A percentile compares a stretch with the other conserved stretches of the same genome.
Conservation (phyloP, 2,797 vertebrate genomes). For the Tadarida brasiliensis region DNA sequence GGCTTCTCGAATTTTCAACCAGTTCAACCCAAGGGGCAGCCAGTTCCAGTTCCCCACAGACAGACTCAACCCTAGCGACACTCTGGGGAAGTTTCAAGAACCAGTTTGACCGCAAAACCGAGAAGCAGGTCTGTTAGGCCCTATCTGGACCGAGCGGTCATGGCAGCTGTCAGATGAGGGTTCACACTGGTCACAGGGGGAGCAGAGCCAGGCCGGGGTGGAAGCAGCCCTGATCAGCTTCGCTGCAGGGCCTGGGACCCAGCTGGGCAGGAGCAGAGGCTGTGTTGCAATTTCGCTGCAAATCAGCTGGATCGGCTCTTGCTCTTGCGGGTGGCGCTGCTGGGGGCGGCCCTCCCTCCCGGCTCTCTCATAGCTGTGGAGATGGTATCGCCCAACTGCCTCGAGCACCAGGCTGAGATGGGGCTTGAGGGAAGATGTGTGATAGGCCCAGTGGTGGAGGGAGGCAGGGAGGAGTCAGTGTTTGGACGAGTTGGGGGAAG, state of each 20-base stretch:
- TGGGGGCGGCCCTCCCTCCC: conserved; percentile 10
- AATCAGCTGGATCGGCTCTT: conserved; percentile 79
- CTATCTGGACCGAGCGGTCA: conserved; percentile 36
- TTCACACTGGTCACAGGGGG: conserved; percentile 54
- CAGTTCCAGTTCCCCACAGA: neutral
- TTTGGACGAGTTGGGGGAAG: neutral
- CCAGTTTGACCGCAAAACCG: conserved; percentile 29
- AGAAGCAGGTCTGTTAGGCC: conserved; percentile 16
- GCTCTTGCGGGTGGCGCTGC: conserved; percentile 68
- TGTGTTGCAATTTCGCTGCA: conserved; percentile 54
- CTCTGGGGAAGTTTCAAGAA: conserved; percentile 31
- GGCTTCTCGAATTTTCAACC: conserved; percentile 6
- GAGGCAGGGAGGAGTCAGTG: neutral
- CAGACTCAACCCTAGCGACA: neutral
- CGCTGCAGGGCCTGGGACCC: neutral
- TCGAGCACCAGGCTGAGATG: conserved; percentile 33
- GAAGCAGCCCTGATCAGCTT: neutral
- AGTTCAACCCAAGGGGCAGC: neutral
- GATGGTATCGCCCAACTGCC: conserved; percentile 70
- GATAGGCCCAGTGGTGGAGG: neutral
- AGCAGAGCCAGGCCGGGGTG: conserved; percentile 29
- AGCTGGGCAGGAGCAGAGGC: neutral
- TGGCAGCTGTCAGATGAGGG: conserved; percentile 32
- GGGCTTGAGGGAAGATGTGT: neutral
- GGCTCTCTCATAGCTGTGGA: conserved; percentile 40